Percentiles rank a stretch among this genome's conserved stretches.
These are phyloP conservation scores for Nematopogon swammerdamellus DNA, from an alignment of 2,888 invertebrate species.

Conservation along the genomic window DNA sequence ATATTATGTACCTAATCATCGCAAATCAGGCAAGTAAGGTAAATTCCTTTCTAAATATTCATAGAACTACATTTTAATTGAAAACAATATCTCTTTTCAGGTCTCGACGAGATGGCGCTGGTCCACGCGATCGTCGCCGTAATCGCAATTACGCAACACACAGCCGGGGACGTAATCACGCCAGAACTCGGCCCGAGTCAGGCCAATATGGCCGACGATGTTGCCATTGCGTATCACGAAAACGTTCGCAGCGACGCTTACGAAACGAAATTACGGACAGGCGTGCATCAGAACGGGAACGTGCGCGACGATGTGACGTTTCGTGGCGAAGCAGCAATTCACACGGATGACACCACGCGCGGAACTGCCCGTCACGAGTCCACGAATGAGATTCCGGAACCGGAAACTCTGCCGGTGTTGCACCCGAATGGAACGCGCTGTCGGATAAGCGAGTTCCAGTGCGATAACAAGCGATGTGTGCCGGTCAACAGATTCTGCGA, in stretches of 20 bases:
- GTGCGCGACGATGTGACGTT: constrained; percentile 6
- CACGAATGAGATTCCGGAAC: constrained; percentile 29
- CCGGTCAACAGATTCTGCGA: constrained; percentile 74
- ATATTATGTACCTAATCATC: too few species aligned
- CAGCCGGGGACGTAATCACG: background rate
- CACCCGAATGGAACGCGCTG: constrained; percentile 53
- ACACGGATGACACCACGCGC: background rate
- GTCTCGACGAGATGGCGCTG: background rate
- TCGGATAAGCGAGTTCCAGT: constrained; percentile 65
- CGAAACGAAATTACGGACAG: background rate
- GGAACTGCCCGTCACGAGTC: constrained; percentile 5
- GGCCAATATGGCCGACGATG: background rate
- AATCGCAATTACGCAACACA: background rate
- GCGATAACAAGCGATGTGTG: constrained; percentile 64
- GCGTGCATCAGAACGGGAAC: background rate
- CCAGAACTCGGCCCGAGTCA: background rate
- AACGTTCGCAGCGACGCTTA: too few species aligned
- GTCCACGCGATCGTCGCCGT: background rate
- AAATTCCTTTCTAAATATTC: too few species aligned
- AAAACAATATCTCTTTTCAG: background rate
- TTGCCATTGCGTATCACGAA: background rate
- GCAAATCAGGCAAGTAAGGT: too few species aligned
- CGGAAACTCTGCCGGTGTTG: constrained; percentile 36
- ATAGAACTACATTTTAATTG: too few species aligned
- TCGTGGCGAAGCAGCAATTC: constrained; percentile 5